phyloP scores from a whole-genome alignment of 2,797 vertebrate genomes.

The Danio jaintianensis region DNA sequence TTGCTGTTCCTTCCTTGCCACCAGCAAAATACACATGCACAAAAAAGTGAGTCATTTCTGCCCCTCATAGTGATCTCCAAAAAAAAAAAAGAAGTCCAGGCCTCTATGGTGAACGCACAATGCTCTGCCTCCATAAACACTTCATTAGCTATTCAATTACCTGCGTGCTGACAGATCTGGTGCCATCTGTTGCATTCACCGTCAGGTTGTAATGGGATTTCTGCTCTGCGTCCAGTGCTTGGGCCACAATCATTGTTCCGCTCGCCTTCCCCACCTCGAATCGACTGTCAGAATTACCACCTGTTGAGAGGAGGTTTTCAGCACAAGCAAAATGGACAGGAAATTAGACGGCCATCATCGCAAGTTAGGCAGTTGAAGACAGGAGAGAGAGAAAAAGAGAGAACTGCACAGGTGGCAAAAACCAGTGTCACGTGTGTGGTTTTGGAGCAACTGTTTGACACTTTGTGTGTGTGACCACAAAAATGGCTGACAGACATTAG shows the following conservation, averaged over 20 bases:
- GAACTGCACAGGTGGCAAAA: conserved; percentile 37
- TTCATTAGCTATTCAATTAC: conserved; percentile 82
- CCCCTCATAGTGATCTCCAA: conserved; percentile 30
- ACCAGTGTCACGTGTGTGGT: conserved; percentile 16
- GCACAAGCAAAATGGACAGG: conserved; percentile 71
- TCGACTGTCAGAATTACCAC: conserved; percentile 97
- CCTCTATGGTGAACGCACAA: conserved; percentile 23
- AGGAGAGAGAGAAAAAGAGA: conserved; percentile 8
- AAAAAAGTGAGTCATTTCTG: neutral
- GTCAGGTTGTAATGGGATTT: conserved; percentile 98
- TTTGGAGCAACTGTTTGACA: conserved; percentile 16
- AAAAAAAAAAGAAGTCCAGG: conserved; percentile 28
- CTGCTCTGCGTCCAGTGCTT: conserved; percentile 93
- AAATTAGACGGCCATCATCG: conserved; percentile 66
- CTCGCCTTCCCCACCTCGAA: conserved; percentile 98
- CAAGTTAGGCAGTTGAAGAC: conserved; percentile 41
- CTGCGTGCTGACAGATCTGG: conserved; percentile 91
- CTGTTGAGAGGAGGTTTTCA: conserved; percentile 75
- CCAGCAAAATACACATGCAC: neutral
- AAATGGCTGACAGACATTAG: conserved; percentile 8
- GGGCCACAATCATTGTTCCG: conserved; percentile 93
- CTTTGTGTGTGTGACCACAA: conserved; percentile 6
- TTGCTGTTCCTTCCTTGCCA: conserved; percentile 22
- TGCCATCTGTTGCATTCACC: conserved; percentile 96
- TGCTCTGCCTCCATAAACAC: conserved; percentile 55